Evolutionary conservation across 1,140 invertebrate genomes (phyloP).

Genomic region (Temnothorax nylanderi): DNA sequence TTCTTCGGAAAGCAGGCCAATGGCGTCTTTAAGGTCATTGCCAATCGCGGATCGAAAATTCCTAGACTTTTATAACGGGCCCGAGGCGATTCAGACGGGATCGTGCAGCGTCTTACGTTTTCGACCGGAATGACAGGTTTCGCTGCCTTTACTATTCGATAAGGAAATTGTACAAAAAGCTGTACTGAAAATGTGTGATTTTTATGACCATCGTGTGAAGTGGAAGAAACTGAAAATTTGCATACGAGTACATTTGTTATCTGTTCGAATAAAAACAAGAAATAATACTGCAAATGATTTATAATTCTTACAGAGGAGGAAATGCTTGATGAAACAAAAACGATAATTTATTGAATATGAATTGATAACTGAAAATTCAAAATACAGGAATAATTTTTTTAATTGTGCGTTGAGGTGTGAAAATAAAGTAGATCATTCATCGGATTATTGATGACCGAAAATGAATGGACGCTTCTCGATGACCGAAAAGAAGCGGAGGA

Average conservation of each 20-base stretch:
- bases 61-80: background rate
- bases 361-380: background rate
- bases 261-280: background rate
- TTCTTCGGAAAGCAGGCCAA: conserved; percentile 78
- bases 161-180: background rate
- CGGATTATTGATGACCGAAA: background rate
- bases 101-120: conserved; percentile 25
- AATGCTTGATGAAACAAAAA: background rate
- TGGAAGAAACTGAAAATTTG: background rate
- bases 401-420: background rate
- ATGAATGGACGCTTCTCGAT: background rate
- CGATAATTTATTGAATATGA: background rate
- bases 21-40: conserved; percentile 78
- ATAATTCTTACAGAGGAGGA: background rate
- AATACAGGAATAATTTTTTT: background rate
- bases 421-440: background rate
- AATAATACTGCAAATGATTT: background rate
- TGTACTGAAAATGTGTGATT: background rate
- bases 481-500: background rate
- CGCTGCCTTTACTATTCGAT: background rate
- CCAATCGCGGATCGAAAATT: conserved; percentile 58
- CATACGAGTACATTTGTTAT: background rate
- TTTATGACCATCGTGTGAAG: background rate
- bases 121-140: background rate
- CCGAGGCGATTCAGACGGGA: background rate